These are phyloP conservation scores for Epiblema foenella DNA, from an alignment of 2,888 invertebrate genomes.

Conservation along the genomic window DNA sequence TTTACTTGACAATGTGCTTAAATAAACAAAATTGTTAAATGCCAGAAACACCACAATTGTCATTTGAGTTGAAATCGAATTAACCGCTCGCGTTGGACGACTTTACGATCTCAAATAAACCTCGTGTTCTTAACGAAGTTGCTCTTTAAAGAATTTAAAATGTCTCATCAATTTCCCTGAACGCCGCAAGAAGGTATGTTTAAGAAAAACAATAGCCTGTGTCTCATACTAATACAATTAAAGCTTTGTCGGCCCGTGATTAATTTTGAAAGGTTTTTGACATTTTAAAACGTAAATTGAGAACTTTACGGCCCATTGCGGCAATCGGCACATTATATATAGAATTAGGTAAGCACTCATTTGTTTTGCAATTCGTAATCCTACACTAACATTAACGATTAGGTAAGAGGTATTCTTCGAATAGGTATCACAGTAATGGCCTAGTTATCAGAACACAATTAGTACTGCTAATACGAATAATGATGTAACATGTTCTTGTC, in stretches of 20 bases:
- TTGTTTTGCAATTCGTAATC: constrained; percentile 18
- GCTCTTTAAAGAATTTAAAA: constrained; percentile 41
- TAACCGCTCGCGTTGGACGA: constrained; percentile 4
- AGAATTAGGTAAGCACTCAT: not conserved
- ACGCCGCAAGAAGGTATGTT: constrained; percentile 40
- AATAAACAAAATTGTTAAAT: not conserved
- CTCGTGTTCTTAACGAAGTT: constrained; percentile 31
- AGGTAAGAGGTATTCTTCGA: not conserved
- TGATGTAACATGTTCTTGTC: not conserved
- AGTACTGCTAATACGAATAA: not conserved
- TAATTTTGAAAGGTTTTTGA: constrained; percentile 45
- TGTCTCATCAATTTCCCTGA: constrained; percentile 41
- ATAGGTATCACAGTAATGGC: not conserved
- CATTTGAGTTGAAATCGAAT: constrained; percentile 24
- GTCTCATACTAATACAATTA: constrained; percentile 47
- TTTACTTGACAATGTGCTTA: not conserved
- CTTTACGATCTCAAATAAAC: constrained; percentile 38
- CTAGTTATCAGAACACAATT: not conserved
- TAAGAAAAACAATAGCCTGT: constrained; percentile 44
- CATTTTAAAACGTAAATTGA: constrained; percentile 46
- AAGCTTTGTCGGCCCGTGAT: constrained; percentile 45
- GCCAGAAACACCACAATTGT: not conserved
- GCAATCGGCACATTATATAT: constrained; percentile 11
- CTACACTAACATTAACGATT: not conserved
- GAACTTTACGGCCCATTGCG: constrained; percentile 33